Evolutionary conservation across 1,140 invertebrate species (phyloP).

Genomic region (Stratiolaelaps scimitus): DNA sequence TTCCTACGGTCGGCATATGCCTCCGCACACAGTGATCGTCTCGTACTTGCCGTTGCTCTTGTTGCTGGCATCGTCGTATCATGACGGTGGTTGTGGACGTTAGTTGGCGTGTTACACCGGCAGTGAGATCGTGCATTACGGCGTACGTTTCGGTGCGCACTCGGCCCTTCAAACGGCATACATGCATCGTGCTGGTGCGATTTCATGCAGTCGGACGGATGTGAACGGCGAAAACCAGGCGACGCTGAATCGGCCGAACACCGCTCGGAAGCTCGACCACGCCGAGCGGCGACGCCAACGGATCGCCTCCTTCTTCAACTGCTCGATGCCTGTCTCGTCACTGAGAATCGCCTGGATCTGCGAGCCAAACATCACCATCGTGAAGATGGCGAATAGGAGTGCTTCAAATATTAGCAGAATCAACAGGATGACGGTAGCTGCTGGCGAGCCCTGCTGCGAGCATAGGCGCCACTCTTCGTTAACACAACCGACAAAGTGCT

Average conservation of each 20-base stretch:
- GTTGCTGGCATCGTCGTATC: neutral
- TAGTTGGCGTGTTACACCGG: neutral
- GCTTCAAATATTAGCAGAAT: conserved; percentile 93
- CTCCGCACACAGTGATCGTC: too few species aligned
- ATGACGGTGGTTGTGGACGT: neutral
- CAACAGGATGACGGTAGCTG: conserved; percentile 70
- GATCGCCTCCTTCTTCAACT: conserved; percentile 38
- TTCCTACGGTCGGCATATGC: too few species aligned
- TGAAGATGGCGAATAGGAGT: conserved; percentile 94
- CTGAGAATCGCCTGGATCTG: conserved; percentile 97
- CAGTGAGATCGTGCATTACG: neutral
- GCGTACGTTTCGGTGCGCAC: neutral
- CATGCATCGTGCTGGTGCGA: conserved; percentile 12
- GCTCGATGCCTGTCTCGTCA: conserved; percentile 65
- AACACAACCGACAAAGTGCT: conserved; percentile 87
- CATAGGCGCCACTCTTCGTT: conserved; percentile 63
- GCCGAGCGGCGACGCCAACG: conserved; percentile 75
- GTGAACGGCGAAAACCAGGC: conserved; percentile 91
- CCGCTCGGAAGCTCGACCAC: conserved; percentile 84
- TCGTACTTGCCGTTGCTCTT: neutral
- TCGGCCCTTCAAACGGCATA: conserved; percentile 9
- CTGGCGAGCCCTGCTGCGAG: conserved; percentile 23
- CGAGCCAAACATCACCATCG: conserved; percentile 89
- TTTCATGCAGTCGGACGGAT: conserved; percentile 16
- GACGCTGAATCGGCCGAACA: conserved; percentile 83